Evolutionary conservation across 2,888 invertebrate genomes (phyloP).

Genomic region (Acheta domesticus): DNA sequence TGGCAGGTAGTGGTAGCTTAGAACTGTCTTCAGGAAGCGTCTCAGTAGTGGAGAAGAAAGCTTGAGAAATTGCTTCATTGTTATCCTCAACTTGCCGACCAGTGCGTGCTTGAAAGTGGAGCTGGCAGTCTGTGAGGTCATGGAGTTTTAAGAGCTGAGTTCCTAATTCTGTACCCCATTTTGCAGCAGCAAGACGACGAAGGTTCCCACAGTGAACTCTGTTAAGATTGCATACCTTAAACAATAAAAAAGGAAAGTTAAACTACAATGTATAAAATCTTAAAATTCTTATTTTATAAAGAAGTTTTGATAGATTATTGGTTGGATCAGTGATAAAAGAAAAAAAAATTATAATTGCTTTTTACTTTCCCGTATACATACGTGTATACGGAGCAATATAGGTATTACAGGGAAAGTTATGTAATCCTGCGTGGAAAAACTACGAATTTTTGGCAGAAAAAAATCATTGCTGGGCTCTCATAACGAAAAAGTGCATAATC

Average conservation of each 20-base stretch:
- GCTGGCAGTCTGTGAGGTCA: slow-evolving; percentile 27
- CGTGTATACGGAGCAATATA: too few species aligned
- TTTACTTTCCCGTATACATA: too few species aligned
- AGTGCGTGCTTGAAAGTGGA: slow-evolving; percentile 23
- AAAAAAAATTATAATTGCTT: too few species aligned
- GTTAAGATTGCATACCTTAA: slow-evolving; percentile 37
- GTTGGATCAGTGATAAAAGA: too few species aligned
- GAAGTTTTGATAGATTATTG: too few species aligned
- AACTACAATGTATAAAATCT: neutral
- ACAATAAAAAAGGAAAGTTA: slow-evolving; percentile 22
- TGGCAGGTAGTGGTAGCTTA: slow-evolving; percentile 19
- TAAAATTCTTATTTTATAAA: neutral
- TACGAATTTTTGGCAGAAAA: too few species aligned
- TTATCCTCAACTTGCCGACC: neutral
- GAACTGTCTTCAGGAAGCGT: neutral
- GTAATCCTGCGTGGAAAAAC: too few species aligned
- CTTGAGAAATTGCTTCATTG: neutral
- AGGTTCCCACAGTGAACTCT: slow-evolving; percentile 36
- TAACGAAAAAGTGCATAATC: too few species aligned
- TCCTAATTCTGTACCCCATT: slow-evolving; percentile 31
- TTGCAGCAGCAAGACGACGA: slow-evolving; percentile 28
- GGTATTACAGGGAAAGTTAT: too few species aligned
- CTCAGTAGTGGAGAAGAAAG: neutral
- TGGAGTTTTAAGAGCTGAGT: slow-evolving; percentile 29
- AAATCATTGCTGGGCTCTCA: too few species aligned